These are phyloP conservation scores for Drosophila helvetica DNA, from an alignment of 2,888 invertebrate species.

Conservation along the genomic window DNA sequence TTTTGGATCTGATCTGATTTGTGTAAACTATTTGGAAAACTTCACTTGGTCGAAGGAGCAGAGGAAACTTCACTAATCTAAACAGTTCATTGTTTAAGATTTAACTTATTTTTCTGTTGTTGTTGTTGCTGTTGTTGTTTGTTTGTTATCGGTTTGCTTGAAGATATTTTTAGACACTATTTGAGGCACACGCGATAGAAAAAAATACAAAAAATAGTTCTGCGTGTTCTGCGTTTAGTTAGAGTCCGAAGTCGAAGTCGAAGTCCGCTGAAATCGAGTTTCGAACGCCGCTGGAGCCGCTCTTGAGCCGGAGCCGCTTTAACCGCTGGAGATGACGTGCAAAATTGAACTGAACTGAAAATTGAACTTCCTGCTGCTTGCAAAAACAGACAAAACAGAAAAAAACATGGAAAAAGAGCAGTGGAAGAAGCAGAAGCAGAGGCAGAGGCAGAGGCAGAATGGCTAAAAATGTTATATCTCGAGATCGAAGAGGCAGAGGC, in stretches of 20 bases:
- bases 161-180: slow-evolving; percentile 25
- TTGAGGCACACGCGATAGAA: slow-evolving; percentile 35
- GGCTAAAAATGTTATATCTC: slow-evolving; percentile 41
- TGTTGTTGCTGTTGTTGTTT: too few relatives aligned
- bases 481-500: slow-evolving; percentile 23
- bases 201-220: slow-evolving; percentile 29
- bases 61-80: slow-evolving; percentile 34
- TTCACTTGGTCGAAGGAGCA: slow-evolving; percentile 13
- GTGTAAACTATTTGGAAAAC: slow-evolving; percentile 10
- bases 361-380: slow-evolving; percentile 77
- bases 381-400: too few relatives aligned
- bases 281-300: slow-evolving; percentile 36
- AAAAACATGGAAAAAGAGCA: slow-evolving; percentile 10
- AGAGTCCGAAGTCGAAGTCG: slow-evolving; percentile 16
- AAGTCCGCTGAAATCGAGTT: slow-evolving; percentile 31
- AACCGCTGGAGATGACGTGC: slow-evolving; percentile 80
- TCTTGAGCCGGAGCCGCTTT: slow-evolving; percentile 35
- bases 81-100: slow-evolving; percentile 64
- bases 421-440: slow-evolving; percentile 10
- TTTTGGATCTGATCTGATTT: slow-evolving; percentile 47
- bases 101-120: neutral
- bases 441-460: slow-evolving; percentile 5
- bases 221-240: slow-evolving; percentile 23
- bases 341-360: slow-evolving; percentile 78
- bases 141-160: slow-evolving; percentile 1